Conservation (phyloP, 2,888 invertebrate species). For the Drosophila parthenogenetica region DNA sequence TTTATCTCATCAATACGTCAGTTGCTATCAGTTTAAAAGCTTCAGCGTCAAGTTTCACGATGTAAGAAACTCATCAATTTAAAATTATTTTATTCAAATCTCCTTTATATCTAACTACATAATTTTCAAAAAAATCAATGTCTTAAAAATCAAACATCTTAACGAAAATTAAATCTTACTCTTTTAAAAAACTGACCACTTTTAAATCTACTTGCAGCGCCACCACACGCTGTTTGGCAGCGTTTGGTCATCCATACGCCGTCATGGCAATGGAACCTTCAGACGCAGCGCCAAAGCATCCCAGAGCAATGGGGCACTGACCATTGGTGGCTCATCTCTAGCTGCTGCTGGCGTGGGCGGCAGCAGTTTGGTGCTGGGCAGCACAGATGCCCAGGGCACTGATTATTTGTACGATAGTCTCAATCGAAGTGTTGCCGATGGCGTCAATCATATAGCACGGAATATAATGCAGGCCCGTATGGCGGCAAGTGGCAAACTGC, state of each 20-base stretch:
- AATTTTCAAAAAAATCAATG: too few species aligned
- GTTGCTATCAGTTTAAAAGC: too few species aligned
- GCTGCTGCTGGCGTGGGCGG: slow-evolving; percentile 68
- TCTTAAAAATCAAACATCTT: too few species aligned
- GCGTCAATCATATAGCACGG: slow-evolving; percentile 84
- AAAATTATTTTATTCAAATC: too few species aligned
- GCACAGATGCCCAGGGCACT: slow-evolving; percentile 50
- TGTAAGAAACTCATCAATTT: too few species aligned
- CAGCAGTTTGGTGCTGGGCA: slow-evolving; percentile 66
- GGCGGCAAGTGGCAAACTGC: slow-evolving; percentile 68
- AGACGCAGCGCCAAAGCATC: slow-evolving; percentile 76
- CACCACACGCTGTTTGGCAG: slow-evolving; percentile 98
- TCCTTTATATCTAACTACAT: too few species aligned
- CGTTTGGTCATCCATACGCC: slow-evolving; percentile 96
- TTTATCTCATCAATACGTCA: too few species aligned
- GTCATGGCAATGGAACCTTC: slow-evolving; percentile 87
- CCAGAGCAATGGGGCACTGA: slow-evolving; percentile 74
- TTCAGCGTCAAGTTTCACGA: too few species aligned
- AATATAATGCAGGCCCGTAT: slow-evolving; percentile 82
- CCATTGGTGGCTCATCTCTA: slow-evolving; percentile 53
- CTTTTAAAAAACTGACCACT: background rate
- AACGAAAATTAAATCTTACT: too few species aligned
- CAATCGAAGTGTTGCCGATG: slow-evolving; percentile 83
- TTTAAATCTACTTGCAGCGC: slow-evolving; percentile 87
- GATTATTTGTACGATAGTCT: slow-evolving; percentile 80